Percentiles rank a stretch among this genome's conserved stretches.
Evolutionary conservation across 2,113 vertebrate genomes (phyloP).

Genomic region (Ictalurus punctatus): DNA sequence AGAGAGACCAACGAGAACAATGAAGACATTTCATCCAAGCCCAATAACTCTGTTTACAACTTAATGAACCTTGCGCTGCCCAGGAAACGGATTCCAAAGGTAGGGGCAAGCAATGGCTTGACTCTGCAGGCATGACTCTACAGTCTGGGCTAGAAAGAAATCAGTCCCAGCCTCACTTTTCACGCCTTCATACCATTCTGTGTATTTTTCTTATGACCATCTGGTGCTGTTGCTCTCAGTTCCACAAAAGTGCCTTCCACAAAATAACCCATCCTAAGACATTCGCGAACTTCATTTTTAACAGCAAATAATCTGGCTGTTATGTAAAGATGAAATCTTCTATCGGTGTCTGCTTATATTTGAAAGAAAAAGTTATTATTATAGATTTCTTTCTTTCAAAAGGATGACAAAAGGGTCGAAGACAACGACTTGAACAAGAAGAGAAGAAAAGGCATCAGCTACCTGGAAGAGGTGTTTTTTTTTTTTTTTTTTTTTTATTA

Average conservation of each 20-base stretch:
- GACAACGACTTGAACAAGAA: conserved; percentile 86
- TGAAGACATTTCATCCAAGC: conserved; percentile 68
- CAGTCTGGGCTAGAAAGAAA: not conserved
- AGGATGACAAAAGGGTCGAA: conserved; percentile 82
- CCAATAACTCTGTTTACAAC: conserved; percentile 72
- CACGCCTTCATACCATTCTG: not conserved
- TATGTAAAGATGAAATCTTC: not conserved
- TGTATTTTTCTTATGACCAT: not conserved
- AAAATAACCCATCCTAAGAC: too few relatives aligned
- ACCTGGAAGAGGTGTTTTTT: conserved; percentile 79
- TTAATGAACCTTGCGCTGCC: conserved; percentile 76
- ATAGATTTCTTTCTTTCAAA: conserved; percentile 54
- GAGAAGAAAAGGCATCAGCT: conserved; percentile 76
- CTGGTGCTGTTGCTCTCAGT: too few relatives aligned
- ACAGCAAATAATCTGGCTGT: not conserved
- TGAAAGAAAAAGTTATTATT: not conserved
- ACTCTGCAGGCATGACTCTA: not conserved
- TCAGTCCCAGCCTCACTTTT: not conserved
- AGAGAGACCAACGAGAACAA: conserved; percentile 76
- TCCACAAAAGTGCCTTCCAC: too few relatives aligned
- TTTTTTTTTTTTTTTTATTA: too few relatives aligned
- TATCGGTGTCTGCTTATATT: not conserved
- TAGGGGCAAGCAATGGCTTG: conserved; percentile 53
- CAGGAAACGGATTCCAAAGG: conserved; percentile 89
- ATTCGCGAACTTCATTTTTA: too few relatives aligned